Conservation (phyloP, 2,113 vertebrate genomes). For the Rhinolophus sinicus region DNA sequence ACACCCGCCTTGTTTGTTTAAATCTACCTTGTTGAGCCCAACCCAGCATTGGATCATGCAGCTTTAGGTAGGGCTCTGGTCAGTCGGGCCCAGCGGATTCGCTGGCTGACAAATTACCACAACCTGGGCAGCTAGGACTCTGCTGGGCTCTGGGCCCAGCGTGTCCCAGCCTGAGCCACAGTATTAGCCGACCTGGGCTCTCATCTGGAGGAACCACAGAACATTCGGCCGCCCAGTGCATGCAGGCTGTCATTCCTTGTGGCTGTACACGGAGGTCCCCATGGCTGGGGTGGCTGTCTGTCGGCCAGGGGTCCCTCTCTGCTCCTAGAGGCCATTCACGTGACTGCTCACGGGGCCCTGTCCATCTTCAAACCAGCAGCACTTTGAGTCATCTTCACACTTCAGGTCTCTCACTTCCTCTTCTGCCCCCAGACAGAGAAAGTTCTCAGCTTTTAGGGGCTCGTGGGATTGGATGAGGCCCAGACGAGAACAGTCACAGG, state of each 20-base stretch:
- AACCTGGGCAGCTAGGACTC: no score
- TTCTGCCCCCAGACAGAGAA: neutral
- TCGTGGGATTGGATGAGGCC: neutral
- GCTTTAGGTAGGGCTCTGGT: neutral
- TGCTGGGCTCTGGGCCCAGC: neutral
- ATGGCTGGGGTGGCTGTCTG: neutral
- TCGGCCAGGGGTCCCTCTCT: neutral
- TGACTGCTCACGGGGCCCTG: neutral
- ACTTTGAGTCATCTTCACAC: no score
- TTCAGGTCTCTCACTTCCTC: no score
- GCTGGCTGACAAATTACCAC: neutral
- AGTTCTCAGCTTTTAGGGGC: neutral
- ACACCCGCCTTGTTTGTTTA: neutral
- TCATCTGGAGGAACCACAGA: neutral
- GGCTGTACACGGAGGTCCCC: neutral
- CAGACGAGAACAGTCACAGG: neutral
- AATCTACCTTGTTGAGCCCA: neutral
- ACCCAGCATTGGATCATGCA: neutral
- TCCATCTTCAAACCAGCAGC: neutral
- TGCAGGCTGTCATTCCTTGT: neutral
- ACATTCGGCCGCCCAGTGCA: neutral
- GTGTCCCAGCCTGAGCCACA: neutral
- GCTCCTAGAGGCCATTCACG: neutral
- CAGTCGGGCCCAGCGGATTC: fast-evolving
- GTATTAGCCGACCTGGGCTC: neutral